Evolutionary conservation across 2,113 vertebrate species (phyloP).

Genomic region (Sapayoa aenigma): DNA sequence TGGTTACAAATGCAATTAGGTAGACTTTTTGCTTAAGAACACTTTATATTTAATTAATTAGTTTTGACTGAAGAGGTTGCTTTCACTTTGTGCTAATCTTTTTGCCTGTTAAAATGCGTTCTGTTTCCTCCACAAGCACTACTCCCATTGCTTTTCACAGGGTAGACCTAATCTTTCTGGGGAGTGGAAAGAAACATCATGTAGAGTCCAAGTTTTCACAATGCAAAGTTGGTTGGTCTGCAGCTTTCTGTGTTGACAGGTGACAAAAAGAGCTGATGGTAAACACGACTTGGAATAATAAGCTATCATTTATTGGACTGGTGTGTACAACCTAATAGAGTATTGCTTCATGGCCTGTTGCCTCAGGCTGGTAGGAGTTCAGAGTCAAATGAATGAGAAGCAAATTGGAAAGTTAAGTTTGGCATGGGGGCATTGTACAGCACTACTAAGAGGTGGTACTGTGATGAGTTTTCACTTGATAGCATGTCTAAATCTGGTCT

Average conservation of each 20-base stretch:
- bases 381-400: neutral
- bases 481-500: neutral
- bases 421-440: neutral
- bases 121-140: neutral
- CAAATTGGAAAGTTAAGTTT: neutral
- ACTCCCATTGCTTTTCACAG: neutral
- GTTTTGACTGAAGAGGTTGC: neutral
- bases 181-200: neutral
- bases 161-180: neutral
- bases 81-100: neutral
- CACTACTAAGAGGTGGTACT: neutral
- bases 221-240: neutral
- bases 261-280: neutral
- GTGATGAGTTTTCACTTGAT: neutral
- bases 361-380: neutral
- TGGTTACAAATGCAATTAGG: neutral
- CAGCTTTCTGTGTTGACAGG: neutral
- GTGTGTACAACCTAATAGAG: neutral
- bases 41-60: neutral
- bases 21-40: neutral
- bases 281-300: neutral
- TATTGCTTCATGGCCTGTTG: neutral
- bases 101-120: neutral
- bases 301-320: neutral
- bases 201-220: neutral